A percentile compares a stretch with the other conserved stretches of the same genome.
phyloP scores from a whole-genome alignment of 2,888 invertebrate species.

The Digitonthophagus gazella region DNA sequence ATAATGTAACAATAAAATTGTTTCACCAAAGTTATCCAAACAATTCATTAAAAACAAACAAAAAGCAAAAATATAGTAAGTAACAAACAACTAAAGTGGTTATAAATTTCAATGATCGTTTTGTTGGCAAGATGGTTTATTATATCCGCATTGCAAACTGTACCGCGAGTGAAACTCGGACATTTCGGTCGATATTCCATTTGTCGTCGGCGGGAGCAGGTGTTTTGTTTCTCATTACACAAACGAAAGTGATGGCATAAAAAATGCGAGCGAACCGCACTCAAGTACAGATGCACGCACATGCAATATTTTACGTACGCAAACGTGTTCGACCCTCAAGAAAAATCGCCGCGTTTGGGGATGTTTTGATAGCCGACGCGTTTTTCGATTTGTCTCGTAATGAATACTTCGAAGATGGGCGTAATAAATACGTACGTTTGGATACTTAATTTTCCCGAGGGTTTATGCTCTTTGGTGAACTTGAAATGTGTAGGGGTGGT shows the following conservation, averaged over 20 bases:
- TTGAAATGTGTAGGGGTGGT: too few relatives aligned
- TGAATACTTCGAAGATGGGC: neutral
- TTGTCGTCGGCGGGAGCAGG: constrained; percentile 6
- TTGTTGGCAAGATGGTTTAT: too few relatives aligned
- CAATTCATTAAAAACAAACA: too few relatives aligned
- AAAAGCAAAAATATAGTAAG: too few relatives aligned
- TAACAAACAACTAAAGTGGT: too few relatives aligned
- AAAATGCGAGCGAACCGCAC: constrained; percentile 5
- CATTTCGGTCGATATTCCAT: constrained; percentile 7
- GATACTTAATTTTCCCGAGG: too few relatives aligned
- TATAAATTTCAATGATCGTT: too few relatives aligned
- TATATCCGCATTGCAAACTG: neutral
- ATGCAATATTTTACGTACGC: neutral
- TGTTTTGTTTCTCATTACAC: constrained; percentile 13
- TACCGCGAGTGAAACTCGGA: neutral
- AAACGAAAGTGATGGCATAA: constrained; percentile 17
- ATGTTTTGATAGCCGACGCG: neutral
- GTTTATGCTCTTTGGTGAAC: too few relatives aligned
- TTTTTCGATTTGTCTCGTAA: neutral
- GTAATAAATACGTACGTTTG: neutral
- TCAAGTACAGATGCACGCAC: neutral
- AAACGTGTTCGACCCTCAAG: neutral
- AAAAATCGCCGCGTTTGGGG: neutral
- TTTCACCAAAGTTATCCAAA: too few relatives aligned
- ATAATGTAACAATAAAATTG: too few relatives aligned